These are phyloP conservation scores for Drosophila santomea DNA, from an alignment of 1,140 invertebrate species.

Conservation along the genomic window DNA sequence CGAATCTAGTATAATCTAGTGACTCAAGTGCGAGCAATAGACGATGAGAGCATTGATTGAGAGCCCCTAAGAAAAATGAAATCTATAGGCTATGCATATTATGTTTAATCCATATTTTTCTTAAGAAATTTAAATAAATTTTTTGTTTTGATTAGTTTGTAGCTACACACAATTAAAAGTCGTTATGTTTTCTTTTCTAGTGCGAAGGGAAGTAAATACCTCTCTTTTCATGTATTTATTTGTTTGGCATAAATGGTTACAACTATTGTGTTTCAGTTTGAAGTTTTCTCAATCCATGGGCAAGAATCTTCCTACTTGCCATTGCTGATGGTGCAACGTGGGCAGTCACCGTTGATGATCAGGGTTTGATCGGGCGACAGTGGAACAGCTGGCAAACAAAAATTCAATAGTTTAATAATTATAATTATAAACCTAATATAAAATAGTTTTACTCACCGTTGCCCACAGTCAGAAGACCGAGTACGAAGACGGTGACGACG, in stretches of 20 bases:
- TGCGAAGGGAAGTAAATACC: no score
- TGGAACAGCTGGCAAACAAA: slow-evolving; percentile 34
- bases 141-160: no score
- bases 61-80: background rate
- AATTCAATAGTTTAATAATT: background rate
- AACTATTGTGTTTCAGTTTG: slow-evolving; percentile 45
- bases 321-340: slow-evolving; percentile 54
- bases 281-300: slow-evolving; percentile 5
- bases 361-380: slow-evolving; percentile 69
- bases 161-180: no score
- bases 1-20: no score
- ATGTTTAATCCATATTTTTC: no score
- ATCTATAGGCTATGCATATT: no score
- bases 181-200: no score
- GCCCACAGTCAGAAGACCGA: slow-evolving; percentile 43
- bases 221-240: slow-evolving; percentile 17
- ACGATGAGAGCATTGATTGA: no score
- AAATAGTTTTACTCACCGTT: slow-evolving; percentile 25
- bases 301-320: slow-evolving; percentile 9
- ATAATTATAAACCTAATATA: background rate
- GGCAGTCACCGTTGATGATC: slow-evolving; percentile 69
- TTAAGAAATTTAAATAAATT: no score
- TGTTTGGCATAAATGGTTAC: slow-evolving; percentile 16
- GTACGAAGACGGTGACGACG: slow-evolving; percentile 47
- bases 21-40: no score